Percentiles rank a stretch among this genome's conserved stretches.
These are phyloP conservation scores for Thamnaconus septentrionalis DNA, from an alignment of 2,113 vertebrate species.

Conservation along the genomic window DNA sequence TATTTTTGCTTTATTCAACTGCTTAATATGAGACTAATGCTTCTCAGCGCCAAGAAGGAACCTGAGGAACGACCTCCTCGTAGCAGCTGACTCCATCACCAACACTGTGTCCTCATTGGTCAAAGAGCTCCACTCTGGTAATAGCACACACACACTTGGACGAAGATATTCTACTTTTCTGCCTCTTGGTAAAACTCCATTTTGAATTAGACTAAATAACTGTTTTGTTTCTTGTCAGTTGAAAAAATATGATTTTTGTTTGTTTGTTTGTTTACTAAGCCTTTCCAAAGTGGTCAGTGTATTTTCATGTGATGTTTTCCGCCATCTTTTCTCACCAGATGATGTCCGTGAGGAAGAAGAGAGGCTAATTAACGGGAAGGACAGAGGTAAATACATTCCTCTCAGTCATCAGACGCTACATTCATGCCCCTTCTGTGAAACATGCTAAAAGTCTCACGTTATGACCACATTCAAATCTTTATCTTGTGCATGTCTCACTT, in stretches of 20 bases:
- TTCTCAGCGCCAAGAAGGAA: conserved; percentile 86
- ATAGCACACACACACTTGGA: conserved; percentile 7
- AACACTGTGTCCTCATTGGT: conserved; percentile 96
- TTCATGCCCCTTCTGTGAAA: not conserved
- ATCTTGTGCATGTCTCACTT: too few species aligned
- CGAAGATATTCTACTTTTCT: not conserved
- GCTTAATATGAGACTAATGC: not conserved
- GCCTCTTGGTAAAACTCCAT: too few species aligned
- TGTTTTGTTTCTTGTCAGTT: not conserved
- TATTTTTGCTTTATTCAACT: not conserved
- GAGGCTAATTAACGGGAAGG: conserved; percentile 87
- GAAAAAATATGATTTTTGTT: not conserved
- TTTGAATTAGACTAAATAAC: too few species aligned
- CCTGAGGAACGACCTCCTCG: conserved; percentile 91
- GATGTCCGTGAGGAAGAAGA: conserved; percentile 86
- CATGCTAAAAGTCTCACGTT: not conserved
- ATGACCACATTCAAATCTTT: too few species aligned
- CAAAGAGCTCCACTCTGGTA: conserved; percentile 94
- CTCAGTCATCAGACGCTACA: not conserved
- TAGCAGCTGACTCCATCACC: conserved; percentile 96
- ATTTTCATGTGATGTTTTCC: not conserved
- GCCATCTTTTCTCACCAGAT: conserved; percentile 63
- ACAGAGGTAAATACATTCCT: conserved; percentile 78
- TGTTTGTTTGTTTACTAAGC: not conserved
- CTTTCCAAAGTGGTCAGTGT: not conserved